phyloP scores from a whole-genome alignment of 1,140 invertebrate genomes.

The Cydia amplana region DNA sequence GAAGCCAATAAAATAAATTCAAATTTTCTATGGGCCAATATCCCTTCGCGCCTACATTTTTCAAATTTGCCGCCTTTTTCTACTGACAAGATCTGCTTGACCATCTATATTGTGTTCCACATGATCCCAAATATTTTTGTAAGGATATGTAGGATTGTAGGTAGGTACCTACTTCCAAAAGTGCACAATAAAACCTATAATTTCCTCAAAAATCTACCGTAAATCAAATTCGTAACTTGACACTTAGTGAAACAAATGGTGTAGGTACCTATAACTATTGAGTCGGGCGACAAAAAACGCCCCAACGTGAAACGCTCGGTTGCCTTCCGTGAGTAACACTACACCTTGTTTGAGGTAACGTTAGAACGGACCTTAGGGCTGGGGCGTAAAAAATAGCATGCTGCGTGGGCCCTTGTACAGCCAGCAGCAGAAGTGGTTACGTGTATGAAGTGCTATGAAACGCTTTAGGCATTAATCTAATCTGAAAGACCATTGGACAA shows the following conservation, averaged over 20 bases:
- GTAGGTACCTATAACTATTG: not conserved
- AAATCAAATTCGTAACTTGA: not conserved
- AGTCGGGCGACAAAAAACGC: not conserved
- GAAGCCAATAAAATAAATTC: not conserved
- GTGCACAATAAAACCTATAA: not conserved
- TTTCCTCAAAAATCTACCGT: not conserved
- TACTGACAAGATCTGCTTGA: too few species aligned
- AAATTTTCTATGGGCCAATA: too few species aligned
- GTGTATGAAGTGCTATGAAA: too few species aligned
- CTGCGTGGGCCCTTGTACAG: not conserved
- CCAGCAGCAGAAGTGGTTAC: too few species aligned
- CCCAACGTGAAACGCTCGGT: not conserved
- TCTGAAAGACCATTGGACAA: too few species aligned
- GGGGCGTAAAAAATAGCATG: conserved; percentile 13
- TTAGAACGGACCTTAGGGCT: not conserved
- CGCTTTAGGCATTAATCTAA: too few species aligned
- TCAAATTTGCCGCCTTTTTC: too few species aligned
- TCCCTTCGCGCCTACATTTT: too few species aligned
- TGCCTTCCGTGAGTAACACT: not conserved
- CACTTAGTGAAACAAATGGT: not conserved
- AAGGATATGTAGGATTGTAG: too few species aligned
- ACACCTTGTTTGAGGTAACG: conserved; percentile 10
- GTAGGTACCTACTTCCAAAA: too few species aligned
- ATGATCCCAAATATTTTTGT: not conserved
- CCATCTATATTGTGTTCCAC: not conserved